Conservation (phyloP, 2,888 invertebrate genomes). For the Microctonus aethiopoides region DNA sequence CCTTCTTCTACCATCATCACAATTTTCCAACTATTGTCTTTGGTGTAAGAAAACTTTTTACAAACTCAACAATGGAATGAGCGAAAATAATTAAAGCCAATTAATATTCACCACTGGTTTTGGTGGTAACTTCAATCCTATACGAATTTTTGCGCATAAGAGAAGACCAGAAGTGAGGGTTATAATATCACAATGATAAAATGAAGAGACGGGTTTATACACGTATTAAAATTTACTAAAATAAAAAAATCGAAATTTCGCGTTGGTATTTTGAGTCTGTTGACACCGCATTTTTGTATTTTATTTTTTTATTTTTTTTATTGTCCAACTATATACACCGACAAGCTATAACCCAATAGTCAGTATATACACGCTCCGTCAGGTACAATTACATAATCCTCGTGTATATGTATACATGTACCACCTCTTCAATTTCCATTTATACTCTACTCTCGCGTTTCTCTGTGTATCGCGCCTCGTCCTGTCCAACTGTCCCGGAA, state of each 20-base stretch:
- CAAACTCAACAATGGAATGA: constrained; percentile 4
- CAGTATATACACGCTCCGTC: too few species aligned
- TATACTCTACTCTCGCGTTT: not conserved
- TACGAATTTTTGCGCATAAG: constrained; percentile 14
- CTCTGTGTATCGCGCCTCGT: not conserved
- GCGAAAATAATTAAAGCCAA: constrained; percentile 59
- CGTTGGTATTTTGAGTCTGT: constrained; percentile 2
- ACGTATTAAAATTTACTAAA: too few species aligned
- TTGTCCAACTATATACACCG: not conserved
- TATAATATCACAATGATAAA: constrained; percentile 21
- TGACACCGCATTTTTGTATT: not conserved
- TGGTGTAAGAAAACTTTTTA: not conserved
- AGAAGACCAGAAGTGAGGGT: constrained; percentile 13
- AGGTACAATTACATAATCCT: constrained; percentile 46
- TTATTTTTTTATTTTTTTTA: not conserved
- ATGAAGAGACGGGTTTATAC: constrained; percentile 33
- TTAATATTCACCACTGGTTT: constrained; percentile 59
- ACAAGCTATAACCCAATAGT: too few species aligned
- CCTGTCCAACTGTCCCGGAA: constrained; percentile 25
- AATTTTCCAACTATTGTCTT: not conserved
- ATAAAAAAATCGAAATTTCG: constrained; percentile 48
- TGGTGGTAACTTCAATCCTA: constrained; percentile 15
- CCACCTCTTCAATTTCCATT: constrained; percentile 12
- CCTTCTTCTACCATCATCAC: not conserved
- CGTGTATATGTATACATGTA: too few species aligned